A percentile compares a stretch with the other conserved stretches of the same genome.
These are phyloP conservation scores for Lordiphosa andalusiaca DNA, from an alignment of 2,888 invertebrate genomes.

Conservation along the genomic window DNA sequence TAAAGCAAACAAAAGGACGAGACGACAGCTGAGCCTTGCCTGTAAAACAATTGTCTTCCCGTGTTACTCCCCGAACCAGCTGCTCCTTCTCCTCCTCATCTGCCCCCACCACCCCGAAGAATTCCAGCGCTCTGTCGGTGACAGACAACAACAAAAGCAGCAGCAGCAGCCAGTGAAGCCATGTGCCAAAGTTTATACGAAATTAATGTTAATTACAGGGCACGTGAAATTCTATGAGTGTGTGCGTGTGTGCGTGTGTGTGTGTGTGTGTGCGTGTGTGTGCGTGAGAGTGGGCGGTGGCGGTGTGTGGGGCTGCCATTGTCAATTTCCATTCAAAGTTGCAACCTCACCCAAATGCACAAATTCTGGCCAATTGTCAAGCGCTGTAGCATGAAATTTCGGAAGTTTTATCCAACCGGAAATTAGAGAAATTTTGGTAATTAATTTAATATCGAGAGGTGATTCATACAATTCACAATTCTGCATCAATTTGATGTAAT, in stretches of 20 bases:
- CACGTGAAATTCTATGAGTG: constrained; percentile 20
- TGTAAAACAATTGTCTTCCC: constrained; percentile 55
- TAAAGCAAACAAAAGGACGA: constrained; percentile 22
- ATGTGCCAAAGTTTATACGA: constrained; percentile 52
- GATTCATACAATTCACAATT: too few species aligned
- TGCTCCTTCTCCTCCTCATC: too few species aligned
- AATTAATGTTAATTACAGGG: constrained; percentile 58
- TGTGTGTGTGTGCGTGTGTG: neutral
- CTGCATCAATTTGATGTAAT: too few species aligned
- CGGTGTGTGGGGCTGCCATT: too few species aligned
- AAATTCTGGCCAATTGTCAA: too few species aligned
- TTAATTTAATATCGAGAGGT: too few species aligned
- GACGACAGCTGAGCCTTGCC: constrained; percentile 10
- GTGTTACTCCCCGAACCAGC: too few species aligned
- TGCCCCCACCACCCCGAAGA: neutral
- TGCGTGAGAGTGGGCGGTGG: neutral
- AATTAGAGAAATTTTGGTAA: too few species aligned
- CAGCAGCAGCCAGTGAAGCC: constrained; percentile 42
- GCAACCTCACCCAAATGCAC: too few species aligned
- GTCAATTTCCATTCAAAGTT: too few species aligned
- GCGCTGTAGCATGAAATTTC: too few species aligned
- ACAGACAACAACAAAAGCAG: constrained; percentile 34
- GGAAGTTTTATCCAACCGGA: too few species aligned
- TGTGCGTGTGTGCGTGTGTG: neutral
- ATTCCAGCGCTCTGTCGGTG: constrained; percentile 10